Conservation (phyloP, 2,888 invertebrate species). For the Latrodectus elegans region DNA sequence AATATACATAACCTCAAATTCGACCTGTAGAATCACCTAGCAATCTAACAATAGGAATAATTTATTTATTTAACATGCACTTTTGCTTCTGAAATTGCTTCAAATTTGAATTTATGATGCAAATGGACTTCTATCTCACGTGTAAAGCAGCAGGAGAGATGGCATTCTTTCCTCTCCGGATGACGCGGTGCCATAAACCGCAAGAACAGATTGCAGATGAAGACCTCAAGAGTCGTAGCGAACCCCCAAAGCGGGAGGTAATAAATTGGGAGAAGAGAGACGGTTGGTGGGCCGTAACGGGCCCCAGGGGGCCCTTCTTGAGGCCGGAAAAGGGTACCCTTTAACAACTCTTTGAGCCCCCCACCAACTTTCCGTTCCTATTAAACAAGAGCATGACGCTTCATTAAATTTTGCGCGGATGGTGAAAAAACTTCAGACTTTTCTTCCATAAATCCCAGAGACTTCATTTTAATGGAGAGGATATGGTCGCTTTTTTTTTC, state of each 20-base stretch:
- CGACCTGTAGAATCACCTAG: too few species aligned
- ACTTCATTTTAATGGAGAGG: neutral
- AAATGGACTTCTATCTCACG: too few species aligned
- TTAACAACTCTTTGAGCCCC: slow-evolving; percentile 60
- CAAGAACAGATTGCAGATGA: slow-evolving; percentile 25
- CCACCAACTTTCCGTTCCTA: slow-evolving; percentile 29
- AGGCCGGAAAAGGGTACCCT: slow-evolving; percentile 51
- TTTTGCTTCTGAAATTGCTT: too few species aligned
- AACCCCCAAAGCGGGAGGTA: slow-evolving; percentile 18
- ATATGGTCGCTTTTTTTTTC: neutral
- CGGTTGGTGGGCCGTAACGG: slow-evolving; percentile 54
- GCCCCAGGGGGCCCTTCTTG: slow-evolving; percentile 43
- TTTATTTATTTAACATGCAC: too few species aligned
- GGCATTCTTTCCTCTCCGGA: too few species aligned
- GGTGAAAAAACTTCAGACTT: slow-evolving; percentile 12
- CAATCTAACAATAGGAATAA: too few species aligned
- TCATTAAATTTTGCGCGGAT: slow-evolving; percentile 27
- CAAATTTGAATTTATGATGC: too few species aligned
- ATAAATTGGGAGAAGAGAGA: slow-evolving; percentile 48
- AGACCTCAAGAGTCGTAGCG: slow-evolving; percentile 42
- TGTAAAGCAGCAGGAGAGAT: too few species aligned
- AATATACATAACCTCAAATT: too few species aligned
- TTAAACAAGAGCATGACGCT: slow-evolving; percentile 6
- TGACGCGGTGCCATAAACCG: neutral
- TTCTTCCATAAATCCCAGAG: neutral